Conservation (phyloP, 2,797 vertebrate species). For the Monodelphis domestica region DNA sequence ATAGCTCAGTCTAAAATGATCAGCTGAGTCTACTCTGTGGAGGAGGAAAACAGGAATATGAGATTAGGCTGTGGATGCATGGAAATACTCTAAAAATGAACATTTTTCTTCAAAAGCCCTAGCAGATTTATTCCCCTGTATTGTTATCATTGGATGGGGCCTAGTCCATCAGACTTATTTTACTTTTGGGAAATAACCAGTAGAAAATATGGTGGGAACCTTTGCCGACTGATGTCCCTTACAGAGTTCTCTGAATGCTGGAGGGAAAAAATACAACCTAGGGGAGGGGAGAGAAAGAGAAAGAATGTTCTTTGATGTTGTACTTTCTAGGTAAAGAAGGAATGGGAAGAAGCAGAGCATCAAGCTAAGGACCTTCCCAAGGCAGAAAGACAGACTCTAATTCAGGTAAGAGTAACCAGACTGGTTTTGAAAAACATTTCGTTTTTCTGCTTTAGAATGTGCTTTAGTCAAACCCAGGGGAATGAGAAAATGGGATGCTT, state of each 20-base stretch:
- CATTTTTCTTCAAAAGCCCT: neutral
- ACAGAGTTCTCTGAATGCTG: neutral
- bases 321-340: slow-evolving; percentile 92
- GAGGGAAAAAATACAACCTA: neutral
- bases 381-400: slow-evolving; percentile 95
- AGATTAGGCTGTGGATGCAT: neutral
- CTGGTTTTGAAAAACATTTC: neutral
- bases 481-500: neutral
- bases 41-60: neutral
- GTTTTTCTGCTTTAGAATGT: neutral
- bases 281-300: neutral
- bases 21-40: neutral
- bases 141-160: neutral
- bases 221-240: neutral
- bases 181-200: neutral
- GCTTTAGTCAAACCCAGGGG: neutral
- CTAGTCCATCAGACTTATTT: neutral
- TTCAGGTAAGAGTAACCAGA: slow-evolving; percentile 89
- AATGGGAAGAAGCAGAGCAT: slow-evolving; percentile 97
- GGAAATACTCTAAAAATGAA: neutral
- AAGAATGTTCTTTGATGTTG: slow-evolving; percentile 18
- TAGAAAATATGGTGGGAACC: neutral
- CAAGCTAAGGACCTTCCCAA: slow-evolving; percentile 98
- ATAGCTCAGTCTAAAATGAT: neutral
- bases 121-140: neutral